Evolutionary conservation across 2,113 vertebrate species (phyloP).

Genomic region (Clupea harengus): DNA sequence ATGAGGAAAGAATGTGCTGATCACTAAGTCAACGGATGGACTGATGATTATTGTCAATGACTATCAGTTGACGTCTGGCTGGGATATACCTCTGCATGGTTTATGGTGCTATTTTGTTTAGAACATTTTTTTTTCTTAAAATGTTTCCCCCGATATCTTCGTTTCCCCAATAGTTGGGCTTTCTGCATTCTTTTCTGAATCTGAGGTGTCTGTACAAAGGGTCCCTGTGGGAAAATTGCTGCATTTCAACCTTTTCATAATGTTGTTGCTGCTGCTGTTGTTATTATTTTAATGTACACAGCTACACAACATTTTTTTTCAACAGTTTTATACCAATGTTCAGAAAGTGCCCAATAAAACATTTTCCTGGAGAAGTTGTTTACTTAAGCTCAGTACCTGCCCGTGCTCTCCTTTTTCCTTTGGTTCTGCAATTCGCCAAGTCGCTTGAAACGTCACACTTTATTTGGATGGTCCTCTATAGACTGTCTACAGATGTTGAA

Average conservation of each 20-base stretch:
- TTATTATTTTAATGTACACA: not conserved
- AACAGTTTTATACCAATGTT: not conserved
- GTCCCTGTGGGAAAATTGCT: not conserved
- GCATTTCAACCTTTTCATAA: not conserved
- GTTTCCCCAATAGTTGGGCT: not conserved
- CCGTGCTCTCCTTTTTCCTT: not conserved
- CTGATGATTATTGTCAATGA: not conserved
- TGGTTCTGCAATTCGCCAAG: not conserved
- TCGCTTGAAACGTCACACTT: no score
- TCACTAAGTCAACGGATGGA: not conserved
- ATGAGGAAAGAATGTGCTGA: not conserved
- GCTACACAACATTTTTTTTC: not conserved
- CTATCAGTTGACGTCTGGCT: conserved; percentile 21
- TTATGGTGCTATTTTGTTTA: conserved; percentile 49
- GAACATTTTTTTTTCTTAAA: conserved; percentile 34
- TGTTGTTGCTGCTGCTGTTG: not conserved
- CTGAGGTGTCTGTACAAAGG: not conserved
- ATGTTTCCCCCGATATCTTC: not conserved
- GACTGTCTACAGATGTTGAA: no score
- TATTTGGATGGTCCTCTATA: no score
- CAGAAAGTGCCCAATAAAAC: not conserved
- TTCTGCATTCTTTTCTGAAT: not conserved
- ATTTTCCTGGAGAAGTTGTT: not conserved
- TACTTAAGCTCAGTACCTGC: not conserved
- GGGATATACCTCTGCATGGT: conserved; percentile 58